Base-by-base conservation (phyloP, 2,113 vertebrate species). In the Eudorcas thomsonii region DNA sequence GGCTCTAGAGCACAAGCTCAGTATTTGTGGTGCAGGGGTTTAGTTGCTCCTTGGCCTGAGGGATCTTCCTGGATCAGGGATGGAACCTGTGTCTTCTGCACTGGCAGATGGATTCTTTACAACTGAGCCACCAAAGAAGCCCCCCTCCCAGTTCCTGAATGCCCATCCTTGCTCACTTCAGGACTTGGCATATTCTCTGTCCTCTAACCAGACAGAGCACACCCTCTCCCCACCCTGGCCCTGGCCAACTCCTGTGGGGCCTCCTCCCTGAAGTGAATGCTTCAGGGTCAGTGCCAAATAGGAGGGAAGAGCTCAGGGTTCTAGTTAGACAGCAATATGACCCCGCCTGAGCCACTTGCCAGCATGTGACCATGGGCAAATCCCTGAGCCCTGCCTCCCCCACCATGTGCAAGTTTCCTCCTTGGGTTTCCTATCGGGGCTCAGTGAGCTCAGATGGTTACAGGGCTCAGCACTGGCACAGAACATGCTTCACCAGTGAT, bases 261-360 rank as follows among this genome's bases (percentile, higher is more conserved):
- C 57, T 33, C 25, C 54, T 25, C 19, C 43, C 52, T 36, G 30
- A 13, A 30, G 28, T 14, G 39, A 43, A 33, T 1, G 26, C 55
- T 48, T 26, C 1, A 33, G 21, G 60, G 50, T n/a, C 59, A 7
- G 26, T 2, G 15, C 28, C 78, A 48, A 30, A 17, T 1, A 36
- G 17, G 7, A 21, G 7, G 5, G 19, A 82, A 12, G 45, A 11
- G 33, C 50, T 82, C 80, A 54, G 33, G 43, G 14, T 13, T 50
- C 55, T 3, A 28, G 1, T 15, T 2, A 36, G 23, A 19, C 4
- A 1, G 25, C 26, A 54, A 30, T 0, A 6, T 2, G 5, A 7
- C 30, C 55, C 52, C 0, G 0, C 6, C 52, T 16, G 19, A 90
- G 33, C 82, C 48, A 39, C 45, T 39, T 25, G 1, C 10, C 11